Evolutionary conservation across 2,888 invertebrate species (phyloP), one percentile per base, ranked within the genome.

Genomic region (Lithosia quadra): DNA sequence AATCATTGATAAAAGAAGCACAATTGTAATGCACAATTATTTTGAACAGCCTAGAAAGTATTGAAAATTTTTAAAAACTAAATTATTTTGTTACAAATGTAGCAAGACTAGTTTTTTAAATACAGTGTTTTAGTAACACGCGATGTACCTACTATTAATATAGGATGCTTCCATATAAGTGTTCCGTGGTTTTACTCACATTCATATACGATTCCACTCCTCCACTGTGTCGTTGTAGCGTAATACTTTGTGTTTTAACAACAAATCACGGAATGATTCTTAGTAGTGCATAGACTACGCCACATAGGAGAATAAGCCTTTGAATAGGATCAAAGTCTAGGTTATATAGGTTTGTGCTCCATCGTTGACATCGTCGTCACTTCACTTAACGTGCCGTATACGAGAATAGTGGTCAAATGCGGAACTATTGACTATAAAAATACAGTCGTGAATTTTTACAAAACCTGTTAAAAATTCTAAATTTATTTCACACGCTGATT

Each of bases 11-110:
- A 33, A 49, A 62, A 62, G 33, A 28, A 28, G 15, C 21, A 4
- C 61, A 28, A 11, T 49, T 62, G 33, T 49, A 49, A 33, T 49
- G 21, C 21, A 28, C 21, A 53, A 63, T 63, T 63, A 63, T 63
- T 63, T 63, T 49, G n/a, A 63, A 63, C 28, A n/a, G 22, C 39
- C 36, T 49, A 63, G 39, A 63, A 63, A 63, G 62, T 63, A 53
- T 33, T 33, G 33, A 63, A 28, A 63, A 33, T 33, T 33, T 59
- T 4, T 18, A 33, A 33, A 49, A 63, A 33, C 28, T n/a, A 49
- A 28, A 28, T 5, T n/a, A 33, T 62, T 49, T 33, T 49, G 28
- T 24, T 49, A 33, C n/a, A 22, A 49, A 49, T 62, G 43, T 33
- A 28, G 28, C 33, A 28, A 49, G 5, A n/a, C 49, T 9, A 60